A percentile compares a stretch with the other conserved stretches of the same genome.
Conservation (phyloP, 2,888 invertebrate species). For the Drosophila leonis region DNA sequence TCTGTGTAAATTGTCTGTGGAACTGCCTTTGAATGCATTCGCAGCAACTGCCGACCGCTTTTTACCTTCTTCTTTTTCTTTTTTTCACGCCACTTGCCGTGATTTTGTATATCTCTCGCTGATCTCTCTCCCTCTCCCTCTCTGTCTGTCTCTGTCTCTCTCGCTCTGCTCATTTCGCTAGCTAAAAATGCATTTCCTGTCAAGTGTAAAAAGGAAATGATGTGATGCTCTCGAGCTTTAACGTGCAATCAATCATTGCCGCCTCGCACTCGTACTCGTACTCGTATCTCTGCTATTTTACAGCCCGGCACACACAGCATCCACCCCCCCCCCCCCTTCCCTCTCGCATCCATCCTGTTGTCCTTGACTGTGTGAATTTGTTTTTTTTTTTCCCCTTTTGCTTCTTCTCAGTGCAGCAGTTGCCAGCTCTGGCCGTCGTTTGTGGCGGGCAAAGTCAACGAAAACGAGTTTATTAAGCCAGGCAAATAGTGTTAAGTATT, state of each 20-base stretch:
- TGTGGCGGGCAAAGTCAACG: constrained; percentile 69
- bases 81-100: constrained; percentile 46
- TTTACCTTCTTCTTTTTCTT: constrained; percentile 14
- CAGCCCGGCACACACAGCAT: constrained; percentile 34
- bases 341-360: constrained; percentile 5
- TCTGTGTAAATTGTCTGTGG: constrained; percentile 70
- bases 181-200: constrained; percentile 81
- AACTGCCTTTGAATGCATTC: constrained; percentile 52
- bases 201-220: constrained; percentile 81
- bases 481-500: constrained; percentile 80
- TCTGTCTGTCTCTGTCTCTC: neutral
- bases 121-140: neutral
- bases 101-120: constrained; percentile 49
- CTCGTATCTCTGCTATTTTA: constrained; percentile 48
- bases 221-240: constrained; percentile 76
- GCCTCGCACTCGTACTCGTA: constrained; percentile 30
- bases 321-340: neutral
- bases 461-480: constrained; percentile 78
- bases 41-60: constrained; percentile 16
- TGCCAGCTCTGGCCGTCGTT: constrained; percentile 6
- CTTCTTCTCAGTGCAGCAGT: constrained; percentile 1
- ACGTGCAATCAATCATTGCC: constrained; percentile 83
- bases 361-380: constrained; percentile 21
- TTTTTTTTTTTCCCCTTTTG: neutral
- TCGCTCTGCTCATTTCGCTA: constrained; percentile 71